A percentile compares a stretch with the other conserved stretches of the same genome.
These are phyloP conservation scores for Stichopus chloronotus DNA, from an alignment of 35 echinoderm and acorn worm genomes.

Conservation along the genomic window DNA sequence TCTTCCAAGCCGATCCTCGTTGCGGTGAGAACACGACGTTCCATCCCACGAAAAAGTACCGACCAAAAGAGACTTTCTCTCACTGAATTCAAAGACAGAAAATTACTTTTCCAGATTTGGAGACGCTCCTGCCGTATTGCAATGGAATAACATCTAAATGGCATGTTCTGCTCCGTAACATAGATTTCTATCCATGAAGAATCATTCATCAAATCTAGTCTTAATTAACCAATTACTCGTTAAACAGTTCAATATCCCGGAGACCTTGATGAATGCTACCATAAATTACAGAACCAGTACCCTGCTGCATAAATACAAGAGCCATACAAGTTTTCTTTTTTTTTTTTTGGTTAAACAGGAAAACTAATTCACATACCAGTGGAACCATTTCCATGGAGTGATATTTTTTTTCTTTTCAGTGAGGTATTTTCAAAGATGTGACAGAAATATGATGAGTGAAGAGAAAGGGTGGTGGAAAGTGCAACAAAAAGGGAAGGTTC, in stretches of 20 bases:
- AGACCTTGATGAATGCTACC: not conserved
- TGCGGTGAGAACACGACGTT: too few species aligned
- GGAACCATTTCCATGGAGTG: too few species aligned
- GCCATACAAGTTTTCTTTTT: not conserved
- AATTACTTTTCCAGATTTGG: constrained; percentile 19
- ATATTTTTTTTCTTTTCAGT: too few species aligned
- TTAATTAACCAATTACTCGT: constrained; percentile 49
- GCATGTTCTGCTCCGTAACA: constrained; percentile 26
- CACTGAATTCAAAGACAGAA: not conserved
- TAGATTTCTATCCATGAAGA: not conserved
- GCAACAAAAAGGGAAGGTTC: too few species aligned
- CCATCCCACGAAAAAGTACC: not conserved
- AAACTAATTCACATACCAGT: not conserved
- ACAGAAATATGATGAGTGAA: too few species aligned
- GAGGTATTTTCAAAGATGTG: too few species aligned
- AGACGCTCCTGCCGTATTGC: not conserved
- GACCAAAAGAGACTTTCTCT: not conserved
- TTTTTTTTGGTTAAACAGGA: not conserved
- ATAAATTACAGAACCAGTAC: not conserved
- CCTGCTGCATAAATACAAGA: not conserved
- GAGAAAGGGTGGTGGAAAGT: too few species aligned
- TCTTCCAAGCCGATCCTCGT: too few species aligned
- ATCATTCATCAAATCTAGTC: constrained; percentile 46
- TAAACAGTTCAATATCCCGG: constrained; percentile 21
- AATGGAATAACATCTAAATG: constrained; percentile 7